Evolutionary conservation across 2,888 invertebrate genomes (phyloP).

Genomic region (Lasioglossum lativentre): DNA sequence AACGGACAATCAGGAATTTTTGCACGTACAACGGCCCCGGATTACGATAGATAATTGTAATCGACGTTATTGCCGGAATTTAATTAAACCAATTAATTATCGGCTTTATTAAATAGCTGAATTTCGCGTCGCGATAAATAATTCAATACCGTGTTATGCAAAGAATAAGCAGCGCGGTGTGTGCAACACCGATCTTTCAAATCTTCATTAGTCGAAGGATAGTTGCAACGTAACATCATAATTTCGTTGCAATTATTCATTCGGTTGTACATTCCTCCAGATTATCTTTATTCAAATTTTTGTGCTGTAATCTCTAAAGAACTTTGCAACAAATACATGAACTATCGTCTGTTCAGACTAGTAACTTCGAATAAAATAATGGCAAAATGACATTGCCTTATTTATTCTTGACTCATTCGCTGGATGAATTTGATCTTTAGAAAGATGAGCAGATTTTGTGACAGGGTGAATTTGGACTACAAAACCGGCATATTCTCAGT

Average conservation of each 20-base stretch:
- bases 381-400: no score
- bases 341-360: no score
- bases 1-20: slow-evolving; percentile 50
- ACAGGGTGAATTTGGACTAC: no score
- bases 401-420: no score
- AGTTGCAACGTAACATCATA: not conserved
- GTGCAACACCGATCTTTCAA: not conserved
- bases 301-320: no score
- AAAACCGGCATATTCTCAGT: no score
- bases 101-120: slow-evolving; percentile 32
- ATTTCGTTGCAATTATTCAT: not conserved
- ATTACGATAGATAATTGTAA: slow-evolving; percentile 39
- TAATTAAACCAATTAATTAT: slow-evolving; percentile 50
- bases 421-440: no score
- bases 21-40: slow-evolving; percentile 16
- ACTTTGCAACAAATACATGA: no score
- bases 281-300: no score
- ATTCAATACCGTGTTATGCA: not conserved
- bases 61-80: slow-evolving; percentile 25
- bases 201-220: not conserved
- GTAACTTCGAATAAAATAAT: no score
- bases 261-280: not conserved
- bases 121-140: not conserved
- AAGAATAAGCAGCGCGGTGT: not conserved
- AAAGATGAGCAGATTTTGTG: no score